Percentiles rank a stretch among this genome's conserved stretches.
phyloP scores from a whole-genome alignment of 2,113 vertebrate genomes.

The Chaetorhynchus papuensis region DNA sequence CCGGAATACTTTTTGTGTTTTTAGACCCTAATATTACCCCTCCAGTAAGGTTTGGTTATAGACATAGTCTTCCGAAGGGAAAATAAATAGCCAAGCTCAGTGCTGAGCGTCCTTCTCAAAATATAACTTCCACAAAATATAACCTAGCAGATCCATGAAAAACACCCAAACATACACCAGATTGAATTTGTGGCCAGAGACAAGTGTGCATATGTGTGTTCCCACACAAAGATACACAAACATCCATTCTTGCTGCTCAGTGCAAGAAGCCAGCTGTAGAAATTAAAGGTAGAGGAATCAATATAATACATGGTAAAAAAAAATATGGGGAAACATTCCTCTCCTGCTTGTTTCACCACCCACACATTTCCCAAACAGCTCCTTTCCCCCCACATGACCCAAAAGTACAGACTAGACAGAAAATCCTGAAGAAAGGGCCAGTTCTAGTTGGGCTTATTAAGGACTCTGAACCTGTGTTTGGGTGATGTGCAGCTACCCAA shows the following conservation, averaged over 20 bases:
- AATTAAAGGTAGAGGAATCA: background rate
- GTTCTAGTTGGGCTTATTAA: background rate
- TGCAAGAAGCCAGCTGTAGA: background rate
- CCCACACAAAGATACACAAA: background rate
- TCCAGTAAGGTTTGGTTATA: background rate
- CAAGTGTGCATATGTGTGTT: background rate
- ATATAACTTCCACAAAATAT: background rate
- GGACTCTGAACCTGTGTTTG: background rate
- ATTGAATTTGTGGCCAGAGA: background rate
- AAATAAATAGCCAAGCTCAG: background rate
- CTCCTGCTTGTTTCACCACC: background rate
- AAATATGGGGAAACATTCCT: background rate
- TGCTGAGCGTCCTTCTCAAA: background rate
- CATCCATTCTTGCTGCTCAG: background rate
- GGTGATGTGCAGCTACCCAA: background rate
- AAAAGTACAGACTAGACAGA: background rate
- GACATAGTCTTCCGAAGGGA: background rate
- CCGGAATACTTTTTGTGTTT: background rate
- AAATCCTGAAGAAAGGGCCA: background rate
- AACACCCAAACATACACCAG: background rate
- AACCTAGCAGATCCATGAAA: background rate
- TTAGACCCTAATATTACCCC: background rate
- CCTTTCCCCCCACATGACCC: background rate
- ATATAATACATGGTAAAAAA: background rate
- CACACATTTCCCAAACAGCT: background rate